Evolutionary conservation across 2,113 vertebrate species (phyloP).

Genomic region (Hippopotamus amphibius): DNA sequence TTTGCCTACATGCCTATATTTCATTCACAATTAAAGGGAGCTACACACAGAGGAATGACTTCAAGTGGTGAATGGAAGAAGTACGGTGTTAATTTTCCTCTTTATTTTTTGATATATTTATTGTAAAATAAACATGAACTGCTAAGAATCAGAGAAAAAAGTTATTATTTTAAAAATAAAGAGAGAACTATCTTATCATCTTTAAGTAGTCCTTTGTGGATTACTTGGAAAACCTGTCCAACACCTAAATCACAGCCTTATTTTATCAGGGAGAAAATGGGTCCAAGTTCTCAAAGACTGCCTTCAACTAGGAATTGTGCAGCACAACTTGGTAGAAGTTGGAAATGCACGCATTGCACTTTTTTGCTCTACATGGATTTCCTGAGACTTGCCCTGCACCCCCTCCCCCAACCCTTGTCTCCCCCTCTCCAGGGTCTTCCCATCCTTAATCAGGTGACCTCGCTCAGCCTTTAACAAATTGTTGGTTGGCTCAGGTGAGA

Average conservation of each 20-base stretch:
- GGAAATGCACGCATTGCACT: accelerated
- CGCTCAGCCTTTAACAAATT: slow-evolving; percentile 35
- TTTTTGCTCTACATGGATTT: not conserved
- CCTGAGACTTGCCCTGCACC: not conserved
- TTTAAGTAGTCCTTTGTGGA: not conserved
- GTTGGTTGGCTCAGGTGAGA: slow-evolving; percentile 39
- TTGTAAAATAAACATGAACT: not conserved
- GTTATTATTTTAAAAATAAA: not conserved
- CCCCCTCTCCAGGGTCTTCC: not conserved
- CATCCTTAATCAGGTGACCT: not conserved
- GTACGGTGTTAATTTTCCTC: not conserved
- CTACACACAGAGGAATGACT: not conserved
- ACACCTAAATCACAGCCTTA: not conserved
- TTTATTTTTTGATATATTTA: slow-evolving; percentile 35
- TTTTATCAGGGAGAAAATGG: not conserved
- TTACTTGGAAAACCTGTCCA: not conserved
- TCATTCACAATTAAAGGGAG: not conserved
- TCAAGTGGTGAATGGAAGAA: not conserved
- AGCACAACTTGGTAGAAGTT: not conserved
- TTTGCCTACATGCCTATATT: not conserved
- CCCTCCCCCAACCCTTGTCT: not conserved
- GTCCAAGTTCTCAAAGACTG: not conserved
- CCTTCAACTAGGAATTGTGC: not conserved
- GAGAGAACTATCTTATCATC: not conserved
- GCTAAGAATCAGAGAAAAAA: not conserved